These are phyloP conservation scores for Resseliella maxima DNA, from an alignment of 2,888 invertebrate genomes.

Conservation along the genomic window DNA sequence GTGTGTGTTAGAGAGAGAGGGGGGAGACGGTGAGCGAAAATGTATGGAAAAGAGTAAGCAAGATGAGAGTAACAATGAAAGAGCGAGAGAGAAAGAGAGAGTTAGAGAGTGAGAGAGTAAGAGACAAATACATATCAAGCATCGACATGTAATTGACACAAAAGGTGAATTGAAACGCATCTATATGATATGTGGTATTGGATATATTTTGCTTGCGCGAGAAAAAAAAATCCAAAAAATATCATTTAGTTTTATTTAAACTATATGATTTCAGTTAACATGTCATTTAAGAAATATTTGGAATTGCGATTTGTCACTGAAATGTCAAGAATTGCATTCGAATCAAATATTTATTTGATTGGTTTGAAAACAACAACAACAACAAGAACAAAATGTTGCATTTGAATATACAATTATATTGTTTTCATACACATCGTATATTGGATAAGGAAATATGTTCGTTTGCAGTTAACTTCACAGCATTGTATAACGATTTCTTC, in stretches of 20 bases:
- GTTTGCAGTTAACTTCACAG: constrained; percentile 2
- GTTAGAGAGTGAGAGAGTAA: too few relatives aligned
- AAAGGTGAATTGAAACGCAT: not conserved
- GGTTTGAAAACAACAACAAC: too few relatives aligned
- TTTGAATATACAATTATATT: not conserved
- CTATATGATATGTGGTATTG: not conserved
- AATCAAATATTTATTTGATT: not conserved
- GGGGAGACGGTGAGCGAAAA: not conserved
- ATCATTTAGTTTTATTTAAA: too few relatives aligned
- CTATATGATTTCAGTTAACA: too few relatives aligned
- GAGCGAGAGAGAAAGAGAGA: not conserved
- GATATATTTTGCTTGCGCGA: too few relatives aligned
- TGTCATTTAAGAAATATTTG: too few relatives aligned
- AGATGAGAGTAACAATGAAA: too few relatives aligned
- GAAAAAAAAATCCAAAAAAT: too few relatives aligned
- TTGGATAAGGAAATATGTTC: not conserved
- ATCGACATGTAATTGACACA: too few relatives aligned
- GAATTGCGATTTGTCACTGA: too few relatives aligned
- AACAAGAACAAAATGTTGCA: not conserved
- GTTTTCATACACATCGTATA: not conserved
- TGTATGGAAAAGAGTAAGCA: not conserved
- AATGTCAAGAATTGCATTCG: not conserved
- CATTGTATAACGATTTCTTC: not conserved
- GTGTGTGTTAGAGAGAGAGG: too few relatives aligned
- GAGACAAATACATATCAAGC: too few relatives aligned